Base-by-base conservation (phyloP, 2,113 vertebrate species). In the Heliornis fulica region DNA sequence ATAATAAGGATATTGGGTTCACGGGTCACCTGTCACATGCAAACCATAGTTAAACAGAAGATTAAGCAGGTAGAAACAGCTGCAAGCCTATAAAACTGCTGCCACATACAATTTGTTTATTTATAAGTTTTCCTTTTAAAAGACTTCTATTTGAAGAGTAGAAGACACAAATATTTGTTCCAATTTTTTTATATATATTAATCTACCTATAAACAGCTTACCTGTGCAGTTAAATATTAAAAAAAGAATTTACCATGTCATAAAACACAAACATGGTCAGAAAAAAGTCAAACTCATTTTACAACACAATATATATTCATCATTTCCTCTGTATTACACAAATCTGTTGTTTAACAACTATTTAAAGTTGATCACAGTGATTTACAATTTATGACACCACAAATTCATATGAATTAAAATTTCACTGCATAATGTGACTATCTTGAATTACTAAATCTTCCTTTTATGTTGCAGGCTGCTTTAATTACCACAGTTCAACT, bases 341-440 rank as follows among this genome's bases (percentile, higher is more conserved):
- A 84, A 79, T 92, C 46, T 84, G 64, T 63, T 93, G 57, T 88
- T 94, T 82, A 91, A 91, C 40, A 26, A 51, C 19, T 64, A 41
- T 86, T 94, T 92, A 81, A 83, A 74, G 36, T 88, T 89, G 41
- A 96, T 95, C 83, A 87, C 15, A 81, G 32, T 70, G 65, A 93
- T 86, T 96, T 90, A 89, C 38, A 77, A 40, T 36, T 95, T 85
- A 79, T n/a, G 82, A 63, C 70, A 89, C 31, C 57, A 87, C 15
- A 76, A 85, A 76, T 87, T 81, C 25, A 19, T 40, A 90, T n/a
- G 5, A 83, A 93, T 74, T 92, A 87, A 92, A 70, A 93, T 92
- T 93, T 95, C 46, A 57, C 61, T 84, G 61, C 78, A 91, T 94
- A 93, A 92, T 75, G 61, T 53, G 22, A 89, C 57, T 71, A 40